Conservation (phyloP, 1,140 invertebrate species). For the Phthorimaea operculella region DNA sequence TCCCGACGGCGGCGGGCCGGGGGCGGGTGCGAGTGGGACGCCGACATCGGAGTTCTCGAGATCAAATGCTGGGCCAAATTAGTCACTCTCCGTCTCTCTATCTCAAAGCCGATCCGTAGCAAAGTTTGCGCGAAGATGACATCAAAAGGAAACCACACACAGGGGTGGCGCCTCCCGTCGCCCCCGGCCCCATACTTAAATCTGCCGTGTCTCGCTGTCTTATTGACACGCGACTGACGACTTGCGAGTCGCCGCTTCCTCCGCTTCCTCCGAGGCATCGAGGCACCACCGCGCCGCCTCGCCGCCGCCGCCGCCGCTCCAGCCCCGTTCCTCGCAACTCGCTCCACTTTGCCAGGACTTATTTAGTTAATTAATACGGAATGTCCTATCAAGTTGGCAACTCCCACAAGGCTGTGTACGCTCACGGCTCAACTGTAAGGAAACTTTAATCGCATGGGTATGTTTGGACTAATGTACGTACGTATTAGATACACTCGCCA, state of each 20-base stretch:
- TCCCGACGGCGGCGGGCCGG: conserved; percentile 52
- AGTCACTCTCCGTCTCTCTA: conserved; percentile 68
- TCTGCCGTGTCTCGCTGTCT: conserved; percentile 60
- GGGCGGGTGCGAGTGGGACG: conserved; percentile 59
- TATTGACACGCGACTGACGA: conserved; percentile 65
- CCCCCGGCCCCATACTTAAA: conserved; percentile 52
- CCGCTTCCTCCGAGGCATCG: conserved; percentile 26
- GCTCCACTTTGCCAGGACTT: conserved; percentile 57
- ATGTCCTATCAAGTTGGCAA: conserved; percentile 59
- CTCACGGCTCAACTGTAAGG: conserved; percentile 37
- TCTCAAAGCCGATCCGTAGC: conserved; percentile 68
- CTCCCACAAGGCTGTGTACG: conserved; percentile 46
- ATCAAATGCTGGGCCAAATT: conserved; percentile 68
- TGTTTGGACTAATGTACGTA: conserved; percentile 33
- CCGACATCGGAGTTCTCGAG: conserved; percentile 51
- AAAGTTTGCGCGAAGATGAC: conserved; percentile 69
- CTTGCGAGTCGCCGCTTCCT: conserved; percentile 50
- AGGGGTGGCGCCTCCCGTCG: conserved; percentile 48
- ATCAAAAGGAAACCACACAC: conserved; percentile 69
- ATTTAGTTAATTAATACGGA: conserved; percentile 67
- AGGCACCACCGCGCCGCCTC: conserved; percentile 14
- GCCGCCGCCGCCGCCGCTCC: conserved; percentile 41
- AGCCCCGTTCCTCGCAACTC: conserved; percentile 26
- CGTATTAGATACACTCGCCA: conserved; percentile 10
- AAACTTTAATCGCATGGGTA: conserved; percentile 51